phyloP scores from a whole-genome alignment of 2,113 vertebrate genomes.

The mouse (Mus musculus) region GRCm39 chr3:143481501-143482000 shows the following conservation, averaged over 20 bases:
- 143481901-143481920: not conserved
- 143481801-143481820: not conserved
- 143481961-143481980: not conserved
- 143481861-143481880: not conserved
- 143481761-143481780: not conserved
- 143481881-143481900: not conserved
- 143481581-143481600: not conserved
- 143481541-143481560: not conserved
- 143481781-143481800: not conserved
- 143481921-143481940: not conserved
- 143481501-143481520: not conserved
- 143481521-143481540: not conserved
- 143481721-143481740: not conserved
- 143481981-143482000: not conserved
- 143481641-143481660: too few species aligned
- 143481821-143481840: slow-evolving; percentile 36
- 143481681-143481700: slow-evolving; percentile 41
- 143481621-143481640: not conserved
- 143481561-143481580: not conserved
- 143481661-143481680: not conserved
- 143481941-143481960: not conserved
- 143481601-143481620: not conserved
- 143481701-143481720: slow-evolving; percentile 40
- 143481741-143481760: slow-evolving; percentile 8
- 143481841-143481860: not conserved